Base-by-base conservation (phyloP, 2,888 invertebrate species). In the Agrochola lota region DNA sequence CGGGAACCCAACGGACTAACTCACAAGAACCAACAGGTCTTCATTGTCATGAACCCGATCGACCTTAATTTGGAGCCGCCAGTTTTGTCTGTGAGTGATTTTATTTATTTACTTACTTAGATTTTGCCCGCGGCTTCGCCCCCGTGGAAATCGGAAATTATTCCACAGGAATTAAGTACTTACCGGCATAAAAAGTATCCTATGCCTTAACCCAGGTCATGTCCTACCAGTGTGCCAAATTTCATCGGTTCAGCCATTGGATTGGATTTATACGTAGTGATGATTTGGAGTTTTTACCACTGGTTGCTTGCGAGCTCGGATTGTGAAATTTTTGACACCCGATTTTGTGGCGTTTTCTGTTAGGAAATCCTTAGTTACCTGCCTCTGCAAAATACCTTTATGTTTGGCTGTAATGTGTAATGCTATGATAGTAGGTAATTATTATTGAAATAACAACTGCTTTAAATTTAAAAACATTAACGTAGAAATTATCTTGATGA, bases 21-120 rank as follows among this genome's bases (percentile, higher is more conserved):
- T 9, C 99, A 99, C 93, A 99, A 99, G 94, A 99, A 99, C 93
- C 99, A 99, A 94, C 99, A 99, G 95, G 99, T 99, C n/a, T 99
- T 99, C 94, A 99, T 99, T 90, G 99, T 99, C 6, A 99, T 99
- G 99, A 99, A 99, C 94, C 99, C 99, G 8, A 99, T 99, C 87
- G 99, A 99, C 94, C 97, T 99, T 90, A 99, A 99, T 95, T 95
- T 98, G 93, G 99, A 99, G 93, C 98, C 99, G 62, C 98, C 98
- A 12, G 98, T 98, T 87, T 96, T 99, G 85, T 97, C 99, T 93
- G 99, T 99, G 96, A 98, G 98, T 97, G 23, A 2, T 62, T 59
- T 35, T 23, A n/a, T 70, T 57, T 46, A 49, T 35, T 73, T 73
- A 26, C 12, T 43, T 5, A 17, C 15, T n/a, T 73, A 30, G 15